Conservation (phyloP, 2,797 vertebrate species). For the Alfaro cultratus region DNA sequence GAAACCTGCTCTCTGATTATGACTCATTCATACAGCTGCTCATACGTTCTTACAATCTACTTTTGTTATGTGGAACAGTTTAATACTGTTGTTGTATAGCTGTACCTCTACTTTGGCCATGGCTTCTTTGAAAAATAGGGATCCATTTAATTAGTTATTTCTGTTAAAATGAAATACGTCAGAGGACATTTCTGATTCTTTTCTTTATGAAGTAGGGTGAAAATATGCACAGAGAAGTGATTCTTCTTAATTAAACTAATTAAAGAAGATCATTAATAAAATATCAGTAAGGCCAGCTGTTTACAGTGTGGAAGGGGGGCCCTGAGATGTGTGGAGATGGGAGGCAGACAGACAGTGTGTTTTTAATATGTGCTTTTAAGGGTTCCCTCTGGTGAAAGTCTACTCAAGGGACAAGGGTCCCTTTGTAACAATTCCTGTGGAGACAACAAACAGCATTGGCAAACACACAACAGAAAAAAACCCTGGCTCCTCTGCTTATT, state of each 20-base stretch:
- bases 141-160: background rate
- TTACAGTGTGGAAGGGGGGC: conserved; percentile 77
- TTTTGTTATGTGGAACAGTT: background rate
- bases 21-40: conserved; percentile 58
- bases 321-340: conserved; percentile 68
- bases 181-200: conserved; percentile 75
- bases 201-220: conserved; percentile 78
- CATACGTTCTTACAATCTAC: conserved; percentile 13
- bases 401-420: conserved; percentile 63
- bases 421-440: conserved; percentile 61
- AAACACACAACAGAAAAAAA: conserved; percentile 38
- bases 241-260: conserved; percentile 87
- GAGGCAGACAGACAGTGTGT: conserved; percentile 69
- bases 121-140: background rate
- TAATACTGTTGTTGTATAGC: background rate
- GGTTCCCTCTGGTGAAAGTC: conserved; percentile 70
- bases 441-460: conserved; percentile 71
- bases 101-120: background rate
- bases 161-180: conserved; percentile 31
- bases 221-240: conserved; percentile 83
- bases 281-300: conserved; percentile 85
- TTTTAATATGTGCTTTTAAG: conserved; percentile 85
- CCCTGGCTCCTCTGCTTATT: conserved; percentile 27
- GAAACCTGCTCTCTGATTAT: conserved; percentile 47
- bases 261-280: conserved; percentile 88